Conservation (phyloP, 2,888 invertebrate genomes). For the Melipona bicolor region DNA sequence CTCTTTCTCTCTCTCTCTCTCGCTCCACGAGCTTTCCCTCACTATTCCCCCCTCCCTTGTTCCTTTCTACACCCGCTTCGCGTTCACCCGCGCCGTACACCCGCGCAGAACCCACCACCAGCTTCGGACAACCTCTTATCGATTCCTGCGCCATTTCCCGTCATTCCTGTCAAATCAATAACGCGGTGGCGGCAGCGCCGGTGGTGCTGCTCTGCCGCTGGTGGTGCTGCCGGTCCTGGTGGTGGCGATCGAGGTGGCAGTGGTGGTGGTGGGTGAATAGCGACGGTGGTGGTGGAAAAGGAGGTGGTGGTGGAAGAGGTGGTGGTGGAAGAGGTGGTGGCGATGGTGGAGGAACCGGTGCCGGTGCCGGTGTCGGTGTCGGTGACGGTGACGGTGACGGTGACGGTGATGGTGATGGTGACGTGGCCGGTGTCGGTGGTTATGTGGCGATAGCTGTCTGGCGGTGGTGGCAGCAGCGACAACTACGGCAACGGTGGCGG, state of each 20-base stretch:
- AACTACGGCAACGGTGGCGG: background rate
- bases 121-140: conserved; percentile 80
- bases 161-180: conserved; percentile 82
- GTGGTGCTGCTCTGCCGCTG: conserved; percentile 25
- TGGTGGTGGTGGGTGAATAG: background rate
- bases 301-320: background rate
- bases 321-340: background rate
- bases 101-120: conserved; percentile 66
- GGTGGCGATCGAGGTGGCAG: conserved; percentile 8
- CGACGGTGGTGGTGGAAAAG: fast-evolving
- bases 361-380: conserved; percentile 19
- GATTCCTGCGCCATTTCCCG: conserved; percentile 84
- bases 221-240: conserved; percentile 13
- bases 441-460: too few relatives aligned
- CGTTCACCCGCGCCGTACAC: conserved; percentile 35
- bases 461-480: conserved; percentile 27
- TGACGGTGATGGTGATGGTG: too few relatives aligned
- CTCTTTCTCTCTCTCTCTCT: conserved; percentile 13
- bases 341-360: background rate
- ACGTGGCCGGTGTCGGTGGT: too few relatives aligned
- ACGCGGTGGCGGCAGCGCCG: conserved; percentile 62
- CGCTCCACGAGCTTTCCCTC: background rate
- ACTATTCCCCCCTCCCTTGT: background rate
- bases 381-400: conserved; percentile 4
- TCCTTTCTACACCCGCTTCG: conserved; percentile 11